Percentiles rank a stretch among this genome's conserved stretches.
Conservation (phyloP, 2,888 invertebrate species). For the Aphodius granarius region DNA sequence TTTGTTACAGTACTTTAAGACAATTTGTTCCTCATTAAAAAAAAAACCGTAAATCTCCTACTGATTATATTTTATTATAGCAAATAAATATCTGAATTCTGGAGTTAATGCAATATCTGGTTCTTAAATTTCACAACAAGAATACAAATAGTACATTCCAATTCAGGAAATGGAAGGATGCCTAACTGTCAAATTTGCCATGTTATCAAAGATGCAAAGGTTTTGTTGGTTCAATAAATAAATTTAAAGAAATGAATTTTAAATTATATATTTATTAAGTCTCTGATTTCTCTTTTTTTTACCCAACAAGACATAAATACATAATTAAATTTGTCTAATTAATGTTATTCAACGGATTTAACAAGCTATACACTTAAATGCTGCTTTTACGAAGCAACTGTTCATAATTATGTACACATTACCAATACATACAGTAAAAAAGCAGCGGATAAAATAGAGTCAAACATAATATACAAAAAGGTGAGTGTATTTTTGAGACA, state of each 20-base stretch:
- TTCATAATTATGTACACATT: neutral
- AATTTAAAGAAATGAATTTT: too few relatives aligned
- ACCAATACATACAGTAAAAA: neutral
- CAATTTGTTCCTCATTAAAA: neutral
- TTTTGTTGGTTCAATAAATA: too few relatives aligned
- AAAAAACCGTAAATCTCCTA: too few relatives aligned
- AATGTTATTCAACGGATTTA: neutral
- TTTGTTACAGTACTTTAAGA: neutral
- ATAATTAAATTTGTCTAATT: neutral
- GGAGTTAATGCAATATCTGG: neutral
- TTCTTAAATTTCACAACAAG: neutral
- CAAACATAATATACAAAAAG: neutral
- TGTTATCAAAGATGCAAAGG: too few relatives aligned
- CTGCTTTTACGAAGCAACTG: neutral
- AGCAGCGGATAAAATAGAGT: neutral
- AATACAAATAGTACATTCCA: neutral
- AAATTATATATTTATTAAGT: constrained; percentile 2
- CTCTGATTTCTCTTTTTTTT: neutral
- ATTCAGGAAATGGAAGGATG: neutral
- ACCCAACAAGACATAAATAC: neutral
- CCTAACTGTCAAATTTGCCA: too few relatives aligned
- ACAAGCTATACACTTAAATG: neutral
- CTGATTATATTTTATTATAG: neutral
- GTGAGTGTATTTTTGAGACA: neutral
- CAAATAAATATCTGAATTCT: neutral